Evolutionary conservation across 2,113 vertebrate genomes (phyloP).

Genomic region (Perca schrenkii): DNA sequence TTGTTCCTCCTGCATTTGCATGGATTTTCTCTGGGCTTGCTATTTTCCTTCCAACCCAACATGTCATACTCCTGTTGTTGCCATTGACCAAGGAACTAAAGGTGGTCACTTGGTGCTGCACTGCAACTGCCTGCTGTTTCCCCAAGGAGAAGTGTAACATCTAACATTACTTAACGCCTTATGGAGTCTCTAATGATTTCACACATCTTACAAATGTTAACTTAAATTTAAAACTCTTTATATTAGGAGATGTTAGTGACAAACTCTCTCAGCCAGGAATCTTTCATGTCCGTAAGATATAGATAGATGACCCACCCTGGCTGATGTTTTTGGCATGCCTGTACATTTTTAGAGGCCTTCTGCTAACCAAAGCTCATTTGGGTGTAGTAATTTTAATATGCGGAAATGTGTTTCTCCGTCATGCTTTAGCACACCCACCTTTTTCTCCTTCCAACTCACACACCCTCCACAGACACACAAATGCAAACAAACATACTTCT

Average conservation of each 20-base stretch:
- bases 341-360: constrained; percentile 14
- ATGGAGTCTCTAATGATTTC: constrained; percentile 32
- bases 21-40: not conserved
- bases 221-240: constrained; percentile 25
- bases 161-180: constrained; percentile 30
- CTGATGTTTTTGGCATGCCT: constrained; percentile 24
- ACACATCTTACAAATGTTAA: constrained; percentile 14
- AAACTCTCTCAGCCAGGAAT: constrained; percentile 34
- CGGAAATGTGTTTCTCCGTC: constrained; percentile 31
- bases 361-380: constrained; percentile 31
- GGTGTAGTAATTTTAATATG: constrained; percentile 43
- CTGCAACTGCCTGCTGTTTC: constrained; percentile 43
- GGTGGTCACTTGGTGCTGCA: constrained; percentile 27
- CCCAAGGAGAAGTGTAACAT: constrained; percentile 31
- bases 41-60: not conserved
- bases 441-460: constrained; percentile 10
- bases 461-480: not conserved
- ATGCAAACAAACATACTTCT: constrained; percentile 1
- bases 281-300: constrained; percentile 17
- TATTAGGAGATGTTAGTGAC: constrained; percentile 18
- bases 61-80: constrained; percentile 40
- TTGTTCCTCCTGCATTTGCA: not conserved
- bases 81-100: constrained; percentile 36
- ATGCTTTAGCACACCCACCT: constrained; percentile 31
- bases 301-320: constrained; percentile 48